Conservation (phyloP, 2,888 invertebrate species). For the Leucophenga montana region DNA sequence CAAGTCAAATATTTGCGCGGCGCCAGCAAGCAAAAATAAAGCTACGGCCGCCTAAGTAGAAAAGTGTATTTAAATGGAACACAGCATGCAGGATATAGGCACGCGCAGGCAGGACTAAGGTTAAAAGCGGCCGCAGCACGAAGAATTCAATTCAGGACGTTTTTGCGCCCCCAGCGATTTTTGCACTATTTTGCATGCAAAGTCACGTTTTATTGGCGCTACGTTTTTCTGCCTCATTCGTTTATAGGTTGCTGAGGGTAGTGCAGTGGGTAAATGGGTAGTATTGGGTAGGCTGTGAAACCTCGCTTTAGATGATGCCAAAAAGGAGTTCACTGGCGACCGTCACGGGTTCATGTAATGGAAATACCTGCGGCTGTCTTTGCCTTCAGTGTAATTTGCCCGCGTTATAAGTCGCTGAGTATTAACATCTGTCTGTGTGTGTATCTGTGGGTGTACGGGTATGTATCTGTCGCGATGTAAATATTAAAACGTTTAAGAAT, state of each 20-base stretch:
- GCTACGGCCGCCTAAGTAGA: background rate
- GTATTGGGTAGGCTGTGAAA: background rate
- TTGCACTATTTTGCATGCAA: constrained; percentile 64
- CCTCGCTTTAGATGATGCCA: background rate
- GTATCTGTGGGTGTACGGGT: background rate
- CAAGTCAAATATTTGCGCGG: constrained; percentile 46
- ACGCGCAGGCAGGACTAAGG: background rate
- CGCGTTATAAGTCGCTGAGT: background rate
- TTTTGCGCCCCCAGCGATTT: constrained; percentile 25
- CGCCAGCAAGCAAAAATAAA: constrained; percentile 15
- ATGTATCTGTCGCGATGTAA: constrained; percentile 39
- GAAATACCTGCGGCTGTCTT: constrained; percentile 43
- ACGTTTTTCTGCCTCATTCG: constrained; percentile 30
- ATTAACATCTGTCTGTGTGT: background rate
- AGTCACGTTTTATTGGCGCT: constrained; percentile 57
- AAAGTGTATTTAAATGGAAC: background rate
- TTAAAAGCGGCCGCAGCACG: constrained; percentile 52
- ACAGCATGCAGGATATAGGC: background rate
- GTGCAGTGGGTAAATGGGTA: background rate
- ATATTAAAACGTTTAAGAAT: constrained; percentile 62
- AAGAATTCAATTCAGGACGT: constrained; percentile 25
- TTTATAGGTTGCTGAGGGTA: background rate
- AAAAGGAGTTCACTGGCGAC: no score
- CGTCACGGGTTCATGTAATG: background rate
- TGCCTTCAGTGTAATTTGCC: constrained; percentile 20